Base-by-base conservation (phyloP, 2,113 vertebrate genomes). In the Centrocercus urophasianus region DNA sequence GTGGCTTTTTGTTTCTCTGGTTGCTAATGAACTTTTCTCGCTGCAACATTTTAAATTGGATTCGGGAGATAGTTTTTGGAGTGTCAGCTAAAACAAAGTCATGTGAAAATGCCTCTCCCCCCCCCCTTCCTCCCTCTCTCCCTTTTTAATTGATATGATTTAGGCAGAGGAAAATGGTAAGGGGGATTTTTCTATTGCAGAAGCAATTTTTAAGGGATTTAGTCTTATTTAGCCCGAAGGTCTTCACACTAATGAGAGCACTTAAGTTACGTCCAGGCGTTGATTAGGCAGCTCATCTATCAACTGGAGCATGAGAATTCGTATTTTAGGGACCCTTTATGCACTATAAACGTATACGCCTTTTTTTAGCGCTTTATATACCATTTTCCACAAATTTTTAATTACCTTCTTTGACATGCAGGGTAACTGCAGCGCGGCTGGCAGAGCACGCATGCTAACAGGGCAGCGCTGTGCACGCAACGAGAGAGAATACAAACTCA, bases 181-280 rank as follows among this genome's bases (percentile, higher is more conserved):
- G 93, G 88, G 85, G 95, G 91, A 93, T 94, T 97, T 96, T 97
- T 95, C 90, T 97, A 94, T 98, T 97, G 97, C 97, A 97, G 96
- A 97, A 97, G 97, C 94, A 97, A 95, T 98, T 98, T 98, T 98
- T 98, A 97, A 98, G 90, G 97, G 97, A 98, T 97, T 98, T 98
- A 97, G 96, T 87, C 96, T 98, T 98, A 96, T 97, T 98, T 98
- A 97, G 98, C 98, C 98, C 91, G 97, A 97, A 98, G 98, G 98
- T 98, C 96, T 97, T 95, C 97, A 95, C 97, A 96, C 98, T 98
- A 98, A 98, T 98, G 98, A 98, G 97, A 98, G 97, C 98, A 98
- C 98, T 98, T 98, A 98, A 97, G 97, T 98, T 97, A 96, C 85
- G 83, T 98, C 96, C 95, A 97, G 96, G 96, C 96, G 96, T 97